Evolutionary conservation across 2,113 vertebrate genomes (phyloP).

Genomic region (Dryoscopus gambensis): DNA sequence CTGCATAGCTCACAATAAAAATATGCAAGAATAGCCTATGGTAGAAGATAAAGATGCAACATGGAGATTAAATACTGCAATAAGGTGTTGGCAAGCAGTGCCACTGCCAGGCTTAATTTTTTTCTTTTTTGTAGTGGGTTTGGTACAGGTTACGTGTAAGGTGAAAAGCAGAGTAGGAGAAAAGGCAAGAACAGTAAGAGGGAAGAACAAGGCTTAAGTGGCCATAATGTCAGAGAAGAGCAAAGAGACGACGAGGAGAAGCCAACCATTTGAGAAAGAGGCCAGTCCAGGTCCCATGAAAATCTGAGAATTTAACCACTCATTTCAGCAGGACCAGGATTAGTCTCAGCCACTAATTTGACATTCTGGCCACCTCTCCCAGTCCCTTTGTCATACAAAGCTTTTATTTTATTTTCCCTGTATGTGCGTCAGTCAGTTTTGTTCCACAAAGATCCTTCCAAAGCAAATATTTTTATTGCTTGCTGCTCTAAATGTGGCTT

Average conservation of each 20-base stretch:
- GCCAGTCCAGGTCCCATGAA: neutral
- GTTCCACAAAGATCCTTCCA: conserved; percentile 51
- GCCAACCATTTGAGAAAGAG: neutral
- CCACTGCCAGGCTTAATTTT: neutral
- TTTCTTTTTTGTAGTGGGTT: neutral
- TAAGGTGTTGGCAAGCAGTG: neutral
- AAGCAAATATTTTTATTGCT: conserved; percentile 67
- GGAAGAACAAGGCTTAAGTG: neutral
- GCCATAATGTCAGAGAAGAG: neutral
- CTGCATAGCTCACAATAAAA: neutral
- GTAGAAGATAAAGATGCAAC: neutral
- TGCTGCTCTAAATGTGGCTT: conserved; percentile 54
- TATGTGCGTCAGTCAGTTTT: conserved; percentile 51
- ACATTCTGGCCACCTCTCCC: conserved; percentile 28
- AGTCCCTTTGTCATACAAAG: conserved; percentile 24
- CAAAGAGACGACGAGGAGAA: neutral
- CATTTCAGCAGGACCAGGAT: neutral
- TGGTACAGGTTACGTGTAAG: neutral
- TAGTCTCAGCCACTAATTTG: conserved; percentile 9
- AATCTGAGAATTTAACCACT: neutral
- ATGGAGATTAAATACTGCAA: neutral
- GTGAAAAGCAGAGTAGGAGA: neutral
- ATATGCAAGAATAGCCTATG: neutral
- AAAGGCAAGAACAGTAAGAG: neutral
- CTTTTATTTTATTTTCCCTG: conserved; percentile 48